Percentiles rank a stretch among this genome's conserved stretches.
These are phyloP conservation scores for Sinonovacula constricta DNA, from an alignment of 1,140 invertebrate species.

Conservation along the genomic window DNA sequence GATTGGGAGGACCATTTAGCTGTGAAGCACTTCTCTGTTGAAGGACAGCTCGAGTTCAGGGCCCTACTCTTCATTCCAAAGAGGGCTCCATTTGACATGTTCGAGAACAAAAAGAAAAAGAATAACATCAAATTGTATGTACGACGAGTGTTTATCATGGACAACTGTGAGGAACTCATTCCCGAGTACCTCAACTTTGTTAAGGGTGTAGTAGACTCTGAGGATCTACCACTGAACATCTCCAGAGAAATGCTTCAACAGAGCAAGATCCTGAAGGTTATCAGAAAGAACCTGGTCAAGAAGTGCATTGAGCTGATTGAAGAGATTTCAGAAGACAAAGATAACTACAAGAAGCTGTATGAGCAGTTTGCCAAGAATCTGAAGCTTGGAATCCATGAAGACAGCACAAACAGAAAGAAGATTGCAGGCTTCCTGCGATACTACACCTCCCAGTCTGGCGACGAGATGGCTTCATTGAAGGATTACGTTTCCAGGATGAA, in stretches of 20 bases:
- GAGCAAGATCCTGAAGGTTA: conserved; percentile 98
- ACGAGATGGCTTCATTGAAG: conserved; percentile 94
- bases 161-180: conserved; percentile 99
- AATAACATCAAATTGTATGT: conserved; percentile 99
- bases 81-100: conserved; percentile 97
- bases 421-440: conserved; percentile 94
- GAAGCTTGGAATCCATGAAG: conserved; percentile 99
- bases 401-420: conserved; percentile 95
- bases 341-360: conserved; percentile 99
- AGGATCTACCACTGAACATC: conserved; percentile 98
- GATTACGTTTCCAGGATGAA: conserved; percentile 99
- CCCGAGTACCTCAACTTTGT: conserved; percentile 99
- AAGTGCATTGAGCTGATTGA: conserved; percentile 98
- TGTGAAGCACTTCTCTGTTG: conserved; percentile 99
- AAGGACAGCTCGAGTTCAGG: conserved; percentile 98
- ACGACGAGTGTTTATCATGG: conserved; percentile 98
- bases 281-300: conserved; percentile 99
- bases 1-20: conserved; percentile 99
- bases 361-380: conserved; percentile 99
- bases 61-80: conserved; percentile 96
- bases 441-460: conserved; percentile 93
- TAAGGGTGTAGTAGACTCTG: conserved; percentile 98
- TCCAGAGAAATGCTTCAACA: conserved; percentile 99
- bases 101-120: conserved; percentile 98
- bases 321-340: conserved; percentile 96